These are phyloP conservation scores for Macrosoma leucophasiata DNA, from an alignment of 2,888 invertebrate species.

Conservation along the genomic window DNA sequence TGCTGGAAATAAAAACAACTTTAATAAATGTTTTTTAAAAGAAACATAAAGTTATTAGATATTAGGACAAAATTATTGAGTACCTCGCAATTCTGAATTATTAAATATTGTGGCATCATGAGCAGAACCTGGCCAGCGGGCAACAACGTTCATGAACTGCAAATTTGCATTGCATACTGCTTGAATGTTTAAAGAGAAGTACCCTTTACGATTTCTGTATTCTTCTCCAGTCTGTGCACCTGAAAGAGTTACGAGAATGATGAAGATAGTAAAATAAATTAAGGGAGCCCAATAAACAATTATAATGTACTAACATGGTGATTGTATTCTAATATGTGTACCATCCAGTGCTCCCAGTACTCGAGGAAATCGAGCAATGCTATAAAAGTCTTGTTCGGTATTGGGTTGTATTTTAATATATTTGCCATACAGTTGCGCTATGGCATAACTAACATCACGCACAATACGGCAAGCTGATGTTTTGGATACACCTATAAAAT, in stretches of 20 bases:
- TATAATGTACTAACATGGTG: conserved; percentile 23
- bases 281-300: not conserved
- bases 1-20: no score
- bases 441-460: conserved; percentile 22
- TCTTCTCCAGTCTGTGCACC: conserved; percentile 3
- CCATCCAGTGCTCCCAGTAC: conserved; percentile 29
- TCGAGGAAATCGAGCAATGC: conserved; percentile 24
- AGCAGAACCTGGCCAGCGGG: conserved; percentile 16
- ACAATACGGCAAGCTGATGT: conserved; percentile 27
- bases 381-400: conserved; percentile 20
- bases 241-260: not conserved
- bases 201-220: conserved; percentile 14
- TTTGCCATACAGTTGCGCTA: conserved; percentile 25
- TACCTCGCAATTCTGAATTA: no score
- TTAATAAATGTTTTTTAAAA: no score
- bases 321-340: conserved; percentile 26
- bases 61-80: no score
- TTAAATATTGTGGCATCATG: no score
- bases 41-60: no score
- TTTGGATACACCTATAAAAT: conserved; percentile 29
- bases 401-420: conserved; percentile 20
- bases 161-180: conserved; percentile 13
- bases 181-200: conserved; percentile 18
- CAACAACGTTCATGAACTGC: conserved; percentile 14
- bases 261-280: not conserved